Base-by-base conservation (phyloP, 1,140 invertebrate species). In the Lamellibrachia luymesi region DNA sequence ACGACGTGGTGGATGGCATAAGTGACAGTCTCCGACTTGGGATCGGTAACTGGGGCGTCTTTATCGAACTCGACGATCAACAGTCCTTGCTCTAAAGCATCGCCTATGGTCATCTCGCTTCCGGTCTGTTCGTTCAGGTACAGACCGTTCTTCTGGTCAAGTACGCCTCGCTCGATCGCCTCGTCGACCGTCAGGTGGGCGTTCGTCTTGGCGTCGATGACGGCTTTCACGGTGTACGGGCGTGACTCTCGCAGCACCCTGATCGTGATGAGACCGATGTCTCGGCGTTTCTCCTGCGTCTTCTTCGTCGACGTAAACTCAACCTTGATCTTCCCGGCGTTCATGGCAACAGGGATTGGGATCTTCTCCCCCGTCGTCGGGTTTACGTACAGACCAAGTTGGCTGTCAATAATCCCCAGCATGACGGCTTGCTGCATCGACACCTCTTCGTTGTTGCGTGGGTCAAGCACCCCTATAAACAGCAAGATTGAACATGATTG, bases 1-100 rank as follows among this genome's bases (percentile, higher is more conserved):
- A 96, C 94, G 6, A 96, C 94, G 0, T 91, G 93, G 90, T 92
- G 91, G 90, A 93, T 64, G 38, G 92, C 56, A 50, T 93, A 93
- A 1, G 93, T 94, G 64, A 92, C 91, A 38, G 90, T 93, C 50
- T 50, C 90, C 17, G 51, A 50, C 51, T 93, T 89, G 38, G 92
- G 92, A 1, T 89, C 92, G 17, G 89, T 89, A 10, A 90, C 92
- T 2, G 52, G n/a, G 8, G 92, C 80, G n/a, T 90, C 64, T 56
- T 52, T 22, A 50, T 93, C 91, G 91, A 93, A 93, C 51, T 94
- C 93, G 25, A 94, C 93, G 17, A 92, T n/a, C 7, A 94, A 56
- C n/a, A 94, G 91, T 4, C 93, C 93, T 49, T 92, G 91, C 51
- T 94, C 93, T 17, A 94, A 90, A 8, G 93, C 93, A 22, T 94